These are phyloP conservation scores for Eulemur mongoz DNA, from an alignment of 2,797 vertebrate genomes.

Conservation along the genomic window DNA sequence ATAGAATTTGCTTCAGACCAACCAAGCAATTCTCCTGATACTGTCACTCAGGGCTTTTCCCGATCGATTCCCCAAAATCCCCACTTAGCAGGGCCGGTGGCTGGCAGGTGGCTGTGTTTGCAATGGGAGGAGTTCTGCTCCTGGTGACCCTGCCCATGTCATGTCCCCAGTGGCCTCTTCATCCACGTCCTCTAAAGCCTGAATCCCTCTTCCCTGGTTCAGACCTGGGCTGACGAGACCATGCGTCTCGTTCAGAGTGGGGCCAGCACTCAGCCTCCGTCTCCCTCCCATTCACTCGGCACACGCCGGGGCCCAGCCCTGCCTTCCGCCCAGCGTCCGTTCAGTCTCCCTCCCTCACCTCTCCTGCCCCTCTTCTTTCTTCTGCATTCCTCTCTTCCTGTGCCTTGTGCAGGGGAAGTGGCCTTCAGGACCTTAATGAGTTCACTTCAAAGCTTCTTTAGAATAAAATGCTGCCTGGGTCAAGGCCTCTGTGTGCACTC, in stretches of 20 bases:
- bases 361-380: not conserved
- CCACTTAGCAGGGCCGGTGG: not conserved
- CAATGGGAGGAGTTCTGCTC: not conserved
- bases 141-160: not conserved
- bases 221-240: too few relatives aligned
- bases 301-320: not conserved
- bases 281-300: not conserved
- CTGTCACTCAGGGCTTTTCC: not conserved
- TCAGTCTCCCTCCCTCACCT: not conserved
- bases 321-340: accelerated
- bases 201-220: not conserved
- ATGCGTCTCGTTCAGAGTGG: not conserved
- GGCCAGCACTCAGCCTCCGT: too few relatives aligned
- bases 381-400: not conserved
- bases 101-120: not conserved
- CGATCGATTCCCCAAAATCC: not conserved
- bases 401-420: not conserved
- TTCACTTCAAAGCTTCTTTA: not conserved
- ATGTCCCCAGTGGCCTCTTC: not conserved
- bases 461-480: not conserved
- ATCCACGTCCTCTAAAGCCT: not conserved
- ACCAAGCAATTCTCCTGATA: not conserved
- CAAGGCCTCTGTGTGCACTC: not conserved
- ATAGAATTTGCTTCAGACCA: not conserved
- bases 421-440: not conserved